phyloP scores from a whole-genome alignment of 2,797 vertebrate genomes.

The Allenopithecus nigroviridis region DNA sequence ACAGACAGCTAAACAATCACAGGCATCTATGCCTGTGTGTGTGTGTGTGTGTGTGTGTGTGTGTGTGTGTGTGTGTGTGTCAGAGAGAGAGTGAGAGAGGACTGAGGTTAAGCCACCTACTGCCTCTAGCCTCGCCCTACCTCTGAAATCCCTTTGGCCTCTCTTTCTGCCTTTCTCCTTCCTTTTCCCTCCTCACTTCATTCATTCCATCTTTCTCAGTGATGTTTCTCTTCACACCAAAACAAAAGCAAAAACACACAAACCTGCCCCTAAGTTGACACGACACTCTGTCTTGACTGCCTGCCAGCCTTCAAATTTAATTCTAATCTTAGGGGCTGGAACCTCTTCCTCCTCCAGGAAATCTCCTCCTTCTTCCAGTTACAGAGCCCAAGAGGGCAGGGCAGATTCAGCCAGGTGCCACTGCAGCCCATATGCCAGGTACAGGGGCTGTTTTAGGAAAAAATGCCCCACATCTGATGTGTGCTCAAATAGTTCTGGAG shows the following conservation, averaged over 20 bases:
- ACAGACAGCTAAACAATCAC: fast-evolving
- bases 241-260: not conserved
- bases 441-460: not conserved
- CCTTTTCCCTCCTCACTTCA: not conserved
- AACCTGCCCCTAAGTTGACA: not conserved
- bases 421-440: not conserved
- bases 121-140: not conserved
- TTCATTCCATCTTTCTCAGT: not conserved
- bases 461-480: not conserved
- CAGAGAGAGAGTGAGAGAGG: not conserved
- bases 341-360: not conserved
- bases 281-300: not conserved
- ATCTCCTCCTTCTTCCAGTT: not conserved
- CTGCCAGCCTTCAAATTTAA: not conserved
- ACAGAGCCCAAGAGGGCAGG: not conserved
- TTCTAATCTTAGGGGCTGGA: not conserved
- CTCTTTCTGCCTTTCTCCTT: not conserved
- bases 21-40: too few relatives aligned
- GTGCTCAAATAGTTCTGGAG: not conserved
- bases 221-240: not conserved
- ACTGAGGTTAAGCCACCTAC: not conserved
- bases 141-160: not conserved
- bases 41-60: not conserved
- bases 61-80: not conserved
- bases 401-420: not conserved